Evolutionary conservation across 2,888 invertebrate genomes (phyloP).

Genomic region (Nebria salina): DNA sequence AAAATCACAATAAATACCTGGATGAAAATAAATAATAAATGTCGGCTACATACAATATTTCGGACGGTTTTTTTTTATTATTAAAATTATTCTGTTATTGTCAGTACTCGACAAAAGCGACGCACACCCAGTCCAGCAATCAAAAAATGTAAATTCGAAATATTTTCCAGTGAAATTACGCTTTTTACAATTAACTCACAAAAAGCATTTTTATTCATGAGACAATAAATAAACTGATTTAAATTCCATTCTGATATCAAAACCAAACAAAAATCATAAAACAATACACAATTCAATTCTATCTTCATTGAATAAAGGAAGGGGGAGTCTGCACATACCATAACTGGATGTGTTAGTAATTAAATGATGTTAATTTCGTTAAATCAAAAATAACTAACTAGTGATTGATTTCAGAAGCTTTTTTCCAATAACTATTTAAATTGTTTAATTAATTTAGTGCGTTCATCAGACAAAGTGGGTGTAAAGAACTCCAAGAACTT

Average conservation of each 20-base stretch:
- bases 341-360: not conserved
- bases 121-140: not conserved
- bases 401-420: not conserved
- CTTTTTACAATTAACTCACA: constrained; percentile 1
- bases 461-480: too few species aligned
- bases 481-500: too few species aligned
- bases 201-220: not conserved
- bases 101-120: not conserved
- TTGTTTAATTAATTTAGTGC: too few species aligned
- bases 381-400: too few species aligned
- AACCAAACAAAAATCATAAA: not conserved
- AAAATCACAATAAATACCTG: not conserved
- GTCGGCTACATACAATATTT: not conserved
- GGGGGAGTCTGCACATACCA: not conserved
- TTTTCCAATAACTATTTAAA: too few species aligned
- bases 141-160: constrained; percentile 1
- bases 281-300: constrained; percentile 1
- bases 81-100: not conserved
- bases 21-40: not conserved
- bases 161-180: not conserved
- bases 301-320: not conserved
- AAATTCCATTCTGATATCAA: constrained; percentile 1
- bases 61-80: not conserved
- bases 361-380: not conserved
- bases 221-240: constrained; percentile 1